Base-by-base conservation (phyloP, 2,113 vertebrate genomes). In the Misgurnus anguillicaudatus region DNA sequence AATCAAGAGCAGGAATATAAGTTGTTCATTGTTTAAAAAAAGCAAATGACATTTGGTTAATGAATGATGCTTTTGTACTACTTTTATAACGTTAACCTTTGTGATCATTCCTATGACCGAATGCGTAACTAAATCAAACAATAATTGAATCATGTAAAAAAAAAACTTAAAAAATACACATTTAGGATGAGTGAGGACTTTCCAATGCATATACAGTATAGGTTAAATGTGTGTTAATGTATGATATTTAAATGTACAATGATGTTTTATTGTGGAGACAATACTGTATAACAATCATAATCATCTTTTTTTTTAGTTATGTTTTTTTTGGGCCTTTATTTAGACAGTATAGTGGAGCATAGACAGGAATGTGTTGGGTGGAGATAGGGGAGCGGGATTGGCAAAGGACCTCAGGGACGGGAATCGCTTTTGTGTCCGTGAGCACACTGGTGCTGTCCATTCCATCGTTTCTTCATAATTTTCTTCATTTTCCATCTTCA, bases 1-100 rank as follows among this genome's bases (percentile, higher is more conserved):
- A 72, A 31, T 24, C 8, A 55, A 31, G 38, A 24, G 47, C 48
- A 74, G 47, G 69, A 38, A 36, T 55, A 14, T 41, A 72, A 36
- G 53, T 57, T 53, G 62, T 41, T 58, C 77, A 14, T 66, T 79
- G 58, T 79, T 69, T 73, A 42, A 73, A n/a, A 24, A 24, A 38
- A 67, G 61, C 68, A 78, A 78, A 60, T 60, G 53, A 10, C n/a
- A 58, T 45, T 39, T 24, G 11, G 57, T 41, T 31, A 71, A 64
- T 63, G 21, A 72, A 42, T 57, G n/a, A 14, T 38, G 31, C 4
- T 57, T 70, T 71, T 71, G 16, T 39, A 13, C 48, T 71, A 55
- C 48, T 55, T 38, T 36, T 55, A 11, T 7, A 10, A 57, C 2
- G 0, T 41, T 19, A 57, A 39, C 1, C 10, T 55, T 39, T 39